Evolutionary conservation across 2,888 invertebrate genomes (phyloP).

Genomic region (Amphipoea lucens): DNA sequence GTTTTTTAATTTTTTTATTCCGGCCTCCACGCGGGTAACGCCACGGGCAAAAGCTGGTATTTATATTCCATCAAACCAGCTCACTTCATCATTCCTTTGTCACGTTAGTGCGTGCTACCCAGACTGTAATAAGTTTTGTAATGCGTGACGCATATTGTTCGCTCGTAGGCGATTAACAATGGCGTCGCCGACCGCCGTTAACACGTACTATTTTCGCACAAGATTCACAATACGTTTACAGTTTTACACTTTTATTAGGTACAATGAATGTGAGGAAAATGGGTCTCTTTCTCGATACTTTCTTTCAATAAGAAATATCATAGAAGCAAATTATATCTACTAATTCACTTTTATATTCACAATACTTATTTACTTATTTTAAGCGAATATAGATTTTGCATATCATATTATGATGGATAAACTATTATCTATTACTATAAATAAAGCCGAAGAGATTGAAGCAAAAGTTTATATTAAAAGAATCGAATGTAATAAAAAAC

Average conservation of each 20-base stretch:
- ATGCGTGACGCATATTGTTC: conserved; percentile 44
- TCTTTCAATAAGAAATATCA: neutral
- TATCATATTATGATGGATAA: too few species aligned
- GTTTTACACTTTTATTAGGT: conserved; percentile 20
- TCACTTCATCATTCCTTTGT: conserved; percentile 43
- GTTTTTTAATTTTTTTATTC: neutral
- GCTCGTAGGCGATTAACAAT: conserved; percentile 46
- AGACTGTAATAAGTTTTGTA: conserved; percentile 37
- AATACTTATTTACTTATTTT: too few species aligned
- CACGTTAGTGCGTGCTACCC: conserved; percentile 31
- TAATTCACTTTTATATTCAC: too few species aligned
- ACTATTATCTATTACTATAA: too few species aligned
- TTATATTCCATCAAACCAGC: neutral
- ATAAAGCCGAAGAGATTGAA: too few species aligned
- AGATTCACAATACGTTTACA: conserved; percentile 30
- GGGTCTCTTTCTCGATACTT: neutral
- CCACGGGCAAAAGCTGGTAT: neutral
- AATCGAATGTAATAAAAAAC: neutral
- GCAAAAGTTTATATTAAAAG: neutral
- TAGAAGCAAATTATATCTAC: neutral
- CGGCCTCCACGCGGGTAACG: neutral
- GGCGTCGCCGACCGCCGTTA: conserved; percentile 27
- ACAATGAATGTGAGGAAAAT: neutral
- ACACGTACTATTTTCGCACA: conserved; percentile 52
- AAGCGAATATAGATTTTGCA: too few species aligned